These are phyloP conservation scores for Auanema sp. DNA, from an alignment of 2,888 invertebrate species.

Conservation along the genomic window DNA sequence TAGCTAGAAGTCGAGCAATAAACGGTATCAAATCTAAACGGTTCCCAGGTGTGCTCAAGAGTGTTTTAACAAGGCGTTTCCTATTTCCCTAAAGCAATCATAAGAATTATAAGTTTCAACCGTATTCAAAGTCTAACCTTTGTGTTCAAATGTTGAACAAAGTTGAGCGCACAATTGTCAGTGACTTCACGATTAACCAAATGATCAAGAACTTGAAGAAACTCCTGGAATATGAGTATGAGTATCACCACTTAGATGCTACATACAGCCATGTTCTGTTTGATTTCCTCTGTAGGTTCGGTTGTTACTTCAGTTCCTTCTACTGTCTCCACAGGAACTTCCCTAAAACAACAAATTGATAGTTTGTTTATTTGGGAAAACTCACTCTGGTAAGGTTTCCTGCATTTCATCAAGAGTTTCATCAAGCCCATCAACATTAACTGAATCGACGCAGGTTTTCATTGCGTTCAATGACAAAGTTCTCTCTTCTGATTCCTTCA, in stretches of 20 bases:
- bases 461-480: conserved; percentile 27
- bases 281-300: neutral
- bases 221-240: conserved; percentile 23
- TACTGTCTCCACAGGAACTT: neutral
- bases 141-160: conserved; percentile 46
- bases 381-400: neutral
- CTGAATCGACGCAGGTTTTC: conserved; percentile 30
- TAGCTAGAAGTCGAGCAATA: conserved; percentile 55
- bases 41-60: conserved; percentile 34
- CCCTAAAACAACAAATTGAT: too few species aligned
- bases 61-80: conserved; percentile 47
- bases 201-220: conserved; percentile 45
- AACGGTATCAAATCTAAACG: conserved; percentile 57
- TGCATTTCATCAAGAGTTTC: too few species aligned
- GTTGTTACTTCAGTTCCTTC: conserved; percentile 16
- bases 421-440: conserved; percentile 33
- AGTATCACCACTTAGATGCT: neutral
- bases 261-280: too few species aligned
- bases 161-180: conserved; percentile 52
- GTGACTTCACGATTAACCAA: conserved; percentile 56
- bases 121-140: conserved; percentile 21
- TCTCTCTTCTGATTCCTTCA: conserved; percentile 31
- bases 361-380: too few species aligned
- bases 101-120: neutral
- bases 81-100: conserved; percentile 31